A percentile compares a stretch with the other conserved stretches of the same genome.
Conservation (phyloP, 1,140 invertebrate species). For the Bombus balteatus region DNA sequence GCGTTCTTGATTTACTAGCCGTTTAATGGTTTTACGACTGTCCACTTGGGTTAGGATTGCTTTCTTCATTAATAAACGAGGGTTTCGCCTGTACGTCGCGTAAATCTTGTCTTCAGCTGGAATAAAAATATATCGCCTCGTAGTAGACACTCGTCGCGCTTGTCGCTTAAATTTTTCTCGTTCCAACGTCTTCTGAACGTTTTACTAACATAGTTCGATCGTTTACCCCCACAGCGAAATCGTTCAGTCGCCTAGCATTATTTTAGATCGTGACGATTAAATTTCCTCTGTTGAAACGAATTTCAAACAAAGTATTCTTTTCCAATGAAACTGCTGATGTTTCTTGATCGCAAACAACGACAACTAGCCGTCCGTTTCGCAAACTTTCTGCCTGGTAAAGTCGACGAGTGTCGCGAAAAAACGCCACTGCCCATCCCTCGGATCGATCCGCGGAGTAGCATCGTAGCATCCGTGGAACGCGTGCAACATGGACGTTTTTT, state of each 20-base stretch:
- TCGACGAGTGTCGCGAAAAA: not conserved
- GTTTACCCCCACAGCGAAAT: not conserved
- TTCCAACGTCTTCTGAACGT: not conserved
- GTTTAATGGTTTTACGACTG: conserved; percentile 66
- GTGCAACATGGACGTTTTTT: not conserved
- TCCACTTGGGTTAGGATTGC: conserved; percentile 54
- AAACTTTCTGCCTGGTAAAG: not conserved
- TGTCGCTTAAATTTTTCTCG: not conserved
- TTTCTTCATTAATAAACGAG: conserved; percentile 54
- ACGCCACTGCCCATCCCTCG: not conserved
- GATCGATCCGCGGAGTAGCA: conserved; percentile 15
- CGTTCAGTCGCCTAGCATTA: not conserved
- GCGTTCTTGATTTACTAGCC: conserved; percentile 63
- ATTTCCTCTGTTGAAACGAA: not conserved
- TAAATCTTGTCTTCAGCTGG: conserved; percentile 31
- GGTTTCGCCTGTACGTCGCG: conserved; percentile 8
- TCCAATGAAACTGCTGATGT: not conserved
- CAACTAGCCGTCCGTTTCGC: not conserved
- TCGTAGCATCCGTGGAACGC: not conserved
- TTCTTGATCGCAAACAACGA: not conserved
- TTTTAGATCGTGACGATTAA: not conserved
- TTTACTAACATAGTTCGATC: not conserved
- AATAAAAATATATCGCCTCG: conserved; percentile 32
- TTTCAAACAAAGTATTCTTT: not conserved
- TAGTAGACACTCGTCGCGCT: not conserved